These are phyloP conservation scores for Empis livida DNA, from an alignment of 2,888 invertebrate species.

Conservation along the genomic window DNA sequence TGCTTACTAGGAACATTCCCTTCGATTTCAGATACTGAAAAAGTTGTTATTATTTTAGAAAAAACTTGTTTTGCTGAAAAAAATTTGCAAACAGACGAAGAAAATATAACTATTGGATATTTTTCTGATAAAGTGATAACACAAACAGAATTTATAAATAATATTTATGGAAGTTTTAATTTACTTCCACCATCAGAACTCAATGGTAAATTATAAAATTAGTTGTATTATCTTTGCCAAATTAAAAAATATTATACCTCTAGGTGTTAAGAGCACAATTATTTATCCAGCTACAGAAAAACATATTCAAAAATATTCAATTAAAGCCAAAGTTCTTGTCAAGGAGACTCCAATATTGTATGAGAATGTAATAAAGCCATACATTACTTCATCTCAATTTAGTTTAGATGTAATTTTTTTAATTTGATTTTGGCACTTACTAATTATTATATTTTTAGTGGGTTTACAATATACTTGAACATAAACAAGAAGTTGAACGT, in stretches of 20 bases:
- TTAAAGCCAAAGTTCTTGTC: slow-evolving; percentile 60
- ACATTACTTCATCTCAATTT: slow-evolving; percentile 59
- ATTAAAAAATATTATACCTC: slow-evolving; percentile 19
- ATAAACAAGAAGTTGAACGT: slow-evolving; percentile 78
- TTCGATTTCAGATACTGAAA: slow-evolving; percentile 37
- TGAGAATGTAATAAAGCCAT: slow-evolving; percentile 60
- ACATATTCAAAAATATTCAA: slow-evolving; percentile 76
- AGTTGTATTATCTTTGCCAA: neutral
- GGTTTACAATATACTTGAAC: slow-evolving; percentile 92
- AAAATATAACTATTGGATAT: slow-evolving; percentile 16
- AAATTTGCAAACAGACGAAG: slow-evolving; percentile 20
- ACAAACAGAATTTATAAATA: slow-evolving; percentile 54
- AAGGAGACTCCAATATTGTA: slow-evolving; percentile 78
- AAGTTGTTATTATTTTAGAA: slow-evolving; percentile 64
- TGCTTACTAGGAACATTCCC: slow-evolving; percentile 56
- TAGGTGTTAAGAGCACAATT: slow-evolving; percentile 76
- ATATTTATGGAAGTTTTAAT: slow-evolving; percentile 72
- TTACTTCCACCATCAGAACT: slow-evolving; percentile 48
- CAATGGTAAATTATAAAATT: slow-evolving; percentile 44
- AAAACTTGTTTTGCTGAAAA: slow-evolving; percentile 60
- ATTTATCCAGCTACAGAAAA: slow-evolving; percentile 90
- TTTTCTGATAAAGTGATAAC: slow-evolving; percentile 1
- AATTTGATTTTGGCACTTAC: neutral
- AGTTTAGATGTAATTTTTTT: slow-evolving; percentile 53
- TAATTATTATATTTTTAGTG: slow-evolving; percentile 48